Percentiles rank a stretch among this genome's conserved stretches.
These are phyloP conservation scores for Pholis gunnellus DNA, from an alignment of 2,113 vertebrate species.

Conservation along the genomic window DNA sequence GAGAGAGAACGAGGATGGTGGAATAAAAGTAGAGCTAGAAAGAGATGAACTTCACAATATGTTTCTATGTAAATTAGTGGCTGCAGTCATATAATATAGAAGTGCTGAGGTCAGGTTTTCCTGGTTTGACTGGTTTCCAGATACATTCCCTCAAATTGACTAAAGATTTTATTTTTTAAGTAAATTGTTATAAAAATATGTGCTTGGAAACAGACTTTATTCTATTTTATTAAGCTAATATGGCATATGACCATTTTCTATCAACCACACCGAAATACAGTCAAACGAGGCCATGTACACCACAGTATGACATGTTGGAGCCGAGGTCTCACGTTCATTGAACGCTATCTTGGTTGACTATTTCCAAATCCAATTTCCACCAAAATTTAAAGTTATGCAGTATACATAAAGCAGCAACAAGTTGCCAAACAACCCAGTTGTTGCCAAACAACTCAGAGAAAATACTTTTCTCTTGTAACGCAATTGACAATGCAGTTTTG, in stretches of 20 bases:
- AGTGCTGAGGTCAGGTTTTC: background rate
- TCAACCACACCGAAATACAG: background rate
- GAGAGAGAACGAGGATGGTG: background rate
- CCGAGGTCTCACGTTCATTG: background rate
- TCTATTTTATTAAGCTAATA: background rate
- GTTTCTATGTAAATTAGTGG: background rate
- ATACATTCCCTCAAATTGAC: background rate
- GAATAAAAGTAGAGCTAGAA: background rate
- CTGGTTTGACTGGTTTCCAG: background rate
- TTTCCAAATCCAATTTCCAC: background rate
- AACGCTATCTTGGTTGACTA: background rate
- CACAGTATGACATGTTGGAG: background rate
- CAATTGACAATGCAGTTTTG: background rate
- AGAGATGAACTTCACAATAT: background rate
- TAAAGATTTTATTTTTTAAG: background rate
- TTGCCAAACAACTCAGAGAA: background rate
- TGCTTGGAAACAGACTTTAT: background rate
- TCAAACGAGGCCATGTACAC: background rate
- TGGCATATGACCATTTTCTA: background rate
- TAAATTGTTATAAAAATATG: background rate
- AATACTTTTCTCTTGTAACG: background rate
- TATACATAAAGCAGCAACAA: too few relatives aligned
- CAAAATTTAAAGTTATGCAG: background rate
- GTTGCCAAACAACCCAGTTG: background rate
- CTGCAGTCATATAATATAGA: background rate